Percentiles rank a stretch among this genome's conserved stretches.
phyloP scores from a whole-genome alignment of 2,797 vertebrate species.

The Mormyrops boulengeri region DNA sequence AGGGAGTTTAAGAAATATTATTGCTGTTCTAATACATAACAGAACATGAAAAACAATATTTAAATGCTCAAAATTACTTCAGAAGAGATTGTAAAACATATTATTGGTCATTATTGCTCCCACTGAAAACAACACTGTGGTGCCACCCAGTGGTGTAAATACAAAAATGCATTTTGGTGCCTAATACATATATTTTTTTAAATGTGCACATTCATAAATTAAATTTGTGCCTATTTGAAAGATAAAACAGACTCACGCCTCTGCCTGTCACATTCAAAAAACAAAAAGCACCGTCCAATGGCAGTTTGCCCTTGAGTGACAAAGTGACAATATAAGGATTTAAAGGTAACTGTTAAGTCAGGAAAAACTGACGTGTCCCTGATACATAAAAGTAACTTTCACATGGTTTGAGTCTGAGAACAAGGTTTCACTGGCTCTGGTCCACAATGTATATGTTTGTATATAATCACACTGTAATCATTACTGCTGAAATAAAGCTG shows the following conservation, averaged over 20 bases:
- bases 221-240: not conserved
- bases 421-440: not conserved
- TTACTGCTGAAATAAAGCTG: not conserved
- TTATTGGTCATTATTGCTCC: not conserved
- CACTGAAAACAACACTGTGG: not conserved
- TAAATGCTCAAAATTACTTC: not conserved
- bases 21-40: not conserved
- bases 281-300: not conserved
- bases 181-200: not conserved
- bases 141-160: conserved; percentile 8
- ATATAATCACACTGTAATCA: not conserved
- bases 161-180: not conserved
- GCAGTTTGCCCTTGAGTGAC: not conserved
- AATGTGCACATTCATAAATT: not conserved
- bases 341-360: not conserved
- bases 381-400: not conserved
- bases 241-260: not conserved
- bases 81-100: not conserved
- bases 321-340: not conserved
- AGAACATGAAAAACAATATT: not conserved
- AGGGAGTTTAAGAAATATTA: not conserved
- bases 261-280: not conserved
- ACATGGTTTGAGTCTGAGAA: not conserved
- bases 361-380: not conserved
- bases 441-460: not conserved